These are phyloP conservation scores for Rostratula benghalensis DNA, from an alignment of 2,113 vertebrate species.

Conservation along the genomic window DNA sequence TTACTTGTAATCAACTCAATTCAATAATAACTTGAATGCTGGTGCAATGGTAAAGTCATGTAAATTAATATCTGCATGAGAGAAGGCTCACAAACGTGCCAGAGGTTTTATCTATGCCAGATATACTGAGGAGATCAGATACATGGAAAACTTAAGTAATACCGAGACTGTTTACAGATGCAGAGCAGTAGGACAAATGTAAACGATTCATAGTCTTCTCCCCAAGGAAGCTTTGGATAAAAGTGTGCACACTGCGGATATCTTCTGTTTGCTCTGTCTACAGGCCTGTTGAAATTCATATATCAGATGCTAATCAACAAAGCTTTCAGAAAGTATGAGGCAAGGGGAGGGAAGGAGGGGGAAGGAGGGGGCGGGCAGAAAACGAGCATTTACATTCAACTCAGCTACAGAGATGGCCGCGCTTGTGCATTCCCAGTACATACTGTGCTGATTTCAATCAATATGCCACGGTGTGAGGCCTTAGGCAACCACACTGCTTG, in stretches of 20 bases:
- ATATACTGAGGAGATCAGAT: not conserved
- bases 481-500: not conserved
- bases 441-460: not conserved
- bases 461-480: not conserved
- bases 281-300: not conserved
- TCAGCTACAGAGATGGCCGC: not conserved
- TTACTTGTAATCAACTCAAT: not conserved
- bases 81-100: not conserved
- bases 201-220: not conserved
- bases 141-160: not conserved
- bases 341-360: no score
- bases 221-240: not conserved
- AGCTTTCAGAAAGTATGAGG: not conserved
- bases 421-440: not conserved
- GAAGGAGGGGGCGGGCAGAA: no score
- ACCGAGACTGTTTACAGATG: not conserved
- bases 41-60: not conserved
- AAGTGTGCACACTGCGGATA: accelerated
- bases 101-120: not conserved
- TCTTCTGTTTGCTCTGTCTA: not conserved
- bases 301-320: conserved; percentile 11
- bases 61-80: not conserved
- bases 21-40: not conserved
- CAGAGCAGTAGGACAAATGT: not conserved
- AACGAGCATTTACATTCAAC: conserved; percentile 11